Evolutionary conservation across 2,888 invertebrate species (phyloP).

Genomic region (Cotesia congregata): DNA sequence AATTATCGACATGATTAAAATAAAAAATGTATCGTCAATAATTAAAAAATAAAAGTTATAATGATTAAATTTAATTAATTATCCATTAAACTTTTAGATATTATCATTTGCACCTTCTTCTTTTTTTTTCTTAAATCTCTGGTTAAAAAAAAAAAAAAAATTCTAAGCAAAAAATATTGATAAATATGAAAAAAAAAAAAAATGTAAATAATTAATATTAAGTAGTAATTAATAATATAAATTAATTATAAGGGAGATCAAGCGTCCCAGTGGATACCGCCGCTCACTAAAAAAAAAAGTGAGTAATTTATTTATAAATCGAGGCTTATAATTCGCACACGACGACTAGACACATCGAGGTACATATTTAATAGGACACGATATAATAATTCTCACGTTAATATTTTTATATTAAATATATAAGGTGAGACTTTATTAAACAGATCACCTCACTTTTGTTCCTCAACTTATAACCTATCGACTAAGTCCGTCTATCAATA

Average conservation of each 20-base stretch:
- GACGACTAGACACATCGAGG: conserved; percentile 68
- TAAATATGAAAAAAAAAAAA: neutral
- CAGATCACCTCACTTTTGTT: neutral
- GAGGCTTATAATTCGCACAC: conserved; percentile 45
- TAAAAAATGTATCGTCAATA: neutral
- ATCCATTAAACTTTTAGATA: neutral
- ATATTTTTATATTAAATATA: conserved; percentile 35
- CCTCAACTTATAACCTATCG: neutral
- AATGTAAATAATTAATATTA: neutral
- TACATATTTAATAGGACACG: conserved; percentile 66
- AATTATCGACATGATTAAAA: conserved; percentile 25
- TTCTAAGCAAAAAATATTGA: conserved; percentile 38
- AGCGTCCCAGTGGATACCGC: neutral
- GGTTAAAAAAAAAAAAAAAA: conserved; percentile 34
- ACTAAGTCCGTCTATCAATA: neutral
- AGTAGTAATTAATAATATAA: conserved; percentile 9
- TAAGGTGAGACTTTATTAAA: neutral
- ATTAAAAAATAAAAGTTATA: neutral
- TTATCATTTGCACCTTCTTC: conserved; percentile 2
- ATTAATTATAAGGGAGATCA: conserved; percentile 12
- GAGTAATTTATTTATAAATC: conserved; percentile 24
- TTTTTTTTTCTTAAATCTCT: neutral
- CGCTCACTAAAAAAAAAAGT: conserved; percentile 2
- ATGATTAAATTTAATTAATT: no score
- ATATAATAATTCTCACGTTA: conserved; percentile 48